Conservation (phyloP, 2,888 invertebrate genomes). For the Diaprepes abbreviatus region DNA sequence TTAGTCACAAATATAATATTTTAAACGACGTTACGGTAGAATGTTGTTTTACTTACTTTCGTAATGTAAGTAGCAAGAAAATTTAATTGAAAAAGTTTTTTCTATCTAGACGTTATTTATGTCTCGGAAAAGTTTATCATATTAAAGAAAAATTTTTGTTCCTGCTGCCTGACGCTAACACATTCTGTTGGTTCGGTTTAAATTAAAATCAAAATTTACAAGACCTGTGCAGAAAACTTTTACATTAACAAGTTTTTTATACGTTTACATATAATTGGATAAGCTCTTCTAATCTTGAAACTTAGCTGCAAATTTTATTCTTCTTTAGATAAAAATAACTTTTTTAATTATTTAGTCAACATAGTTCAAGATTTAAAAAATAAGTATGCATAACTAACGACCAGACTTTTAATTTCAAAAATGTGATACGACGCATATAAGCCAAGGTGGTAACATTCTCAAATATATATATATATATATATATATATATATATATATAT, state of each 20-base stretch:
- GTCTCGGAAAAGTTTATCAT: conserved; percentile 46
- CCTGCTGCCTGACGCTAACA: conserved; percentile 34
- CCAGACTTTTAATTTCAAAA: too few relatives aligned
- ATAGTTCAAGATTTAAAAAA: too few relatives aligned
- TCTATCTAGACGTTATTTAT: conserved; percentile 47
- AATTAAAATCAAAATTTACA: conserved; percentile 39
- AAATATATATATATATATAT: too few relatives aligned
- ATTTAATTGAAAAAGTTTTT: conserved; percentile 51
- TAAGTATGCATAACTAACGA: too few relatives aligned
- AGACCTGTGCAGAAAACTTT: conserved; percentile 25
- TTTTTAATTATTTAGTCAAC: too few relatives aligned
- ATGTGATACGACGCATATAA: too few relatives aligned
- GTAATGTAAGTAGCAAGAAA: conserved; percentile 37
- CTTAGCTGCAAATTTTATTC: neutral
- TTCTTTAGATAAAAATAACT: too few relatives aligned
- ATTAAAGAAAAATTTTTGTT: conserved; percentile 44
- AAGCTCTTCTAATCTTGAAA: neutral
- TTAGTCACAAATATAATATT: conserved; percentile 56
- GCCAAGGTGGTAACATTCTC: too few relatives aligned
- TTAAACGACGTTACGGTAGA: conserved; percentile 13
- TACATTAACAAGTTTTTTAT: conserved; percentile 18
- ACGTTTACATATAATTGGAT: neutral
- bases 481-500: too few relatives aligned
- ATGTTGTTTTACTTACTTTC: conserved; percentile 27
- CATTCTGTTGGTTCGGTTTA: conserved; percentile 41